These are phyloP conservation scores for Megalurothrips usitatus DNA, from an alignment of 2,888 invertebrate genomes.

Conservation along the genomic window DNA sequence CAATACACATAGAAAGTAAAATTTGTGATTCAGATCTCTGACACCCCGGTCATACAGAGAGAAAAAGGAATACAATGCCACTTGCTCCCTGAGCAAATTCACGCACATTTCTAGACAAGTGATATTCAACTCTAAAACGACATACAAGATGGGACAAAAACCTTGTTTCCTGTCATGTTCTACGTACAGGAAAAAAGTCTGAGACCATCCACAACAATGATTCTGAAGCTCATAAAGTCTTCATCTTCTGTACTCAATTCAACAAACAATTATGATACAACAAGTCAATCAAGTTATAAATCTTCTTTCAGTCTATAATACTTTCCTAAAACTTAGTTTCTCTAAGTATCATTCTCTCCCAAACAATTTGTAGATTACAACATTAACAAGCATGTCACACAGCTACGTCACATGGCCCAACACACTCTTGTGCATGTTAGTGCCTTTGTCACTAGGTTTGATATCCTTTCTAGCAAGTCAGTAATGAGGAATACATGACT, in stretches of 20 bases:
- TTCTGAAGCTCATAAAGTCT: neutral
- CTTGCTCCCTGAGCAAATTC: no score
- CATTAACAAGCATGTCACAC: neutral
- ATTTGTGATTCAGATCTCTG: neutral
- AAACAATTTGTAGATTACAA: neutral
- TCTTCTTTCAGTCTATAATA: conserved; percentile 20
- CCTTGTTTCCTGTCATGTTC: no score
- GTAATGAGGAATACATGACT: neutral
- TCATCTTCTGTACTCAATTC: neutral
- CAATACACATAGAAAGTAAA: neutral
- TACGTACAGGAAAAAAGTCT: neutral
- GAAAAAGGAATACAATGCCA: neutral
- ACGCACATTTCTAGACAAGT: no score
- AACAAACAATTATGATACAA: conserved; percentile 6
- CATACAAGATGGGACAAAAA: no score
- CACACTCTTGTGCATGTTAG: neutral
- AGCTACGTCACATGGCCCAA: conserved; percentile 14
- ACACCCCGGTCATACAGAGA: neutral
- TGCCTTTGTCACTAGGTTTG: neutral
- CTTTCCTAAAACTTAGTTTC: neutral
- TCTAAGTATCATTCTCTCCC: neutral
- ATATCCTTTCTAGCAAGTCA: neutral
- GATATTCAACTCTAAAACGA: no score
- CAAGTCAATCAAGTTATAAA: neutral
- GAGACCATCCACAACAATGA: neutral